Base-by-base conservation (phyloP, 2,888 invertebrate genomes). In the Drosophila kambysellisi region DNA sequence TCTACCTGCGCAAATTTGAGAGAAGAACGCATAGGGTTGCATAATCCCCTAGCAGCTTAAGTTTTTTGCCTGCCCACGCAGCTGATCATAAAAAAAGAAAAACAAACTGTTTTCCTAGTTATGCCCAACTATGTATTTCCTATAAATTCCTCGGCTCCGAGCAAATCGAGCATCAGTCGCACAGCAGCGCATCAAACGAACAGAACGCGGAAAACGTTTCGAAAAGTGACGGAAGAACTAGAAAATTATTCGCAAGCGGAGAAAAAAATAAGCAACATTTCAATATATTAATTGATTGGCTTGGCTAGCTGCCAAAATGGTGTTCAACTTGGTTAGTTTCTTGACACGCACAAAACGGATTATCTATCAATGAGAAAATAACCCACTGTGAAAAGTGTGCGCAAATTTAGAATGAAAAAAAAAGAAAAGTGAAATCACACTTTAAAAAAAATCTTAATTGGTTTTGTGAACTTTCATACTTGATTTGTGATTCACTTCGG, bases 11-110 rank as follows among this genome's bases (percentile, higher is more conserved):
- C 50, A 70, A 50, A 58, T 65, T 70, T 46, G 15, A 46, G 46
- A 66, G 68, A 76, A 70, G 56, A 63, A 75, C 70, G 73, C 82
- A 82, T 80, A 89, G 87, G 87, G 88, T 91, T 91, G 87, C 91
- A 91, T 91, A 91, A 91, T 88, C 68, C 80, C 71, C 70, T 78
- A 69, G 52, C 70, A 77, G 88, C 75, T 79, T 88, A 70, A 78
- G 87, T 88, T 90, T 87, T 87, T 86, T 86, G 83, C 76, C 76
- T 70, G 71, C 63, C 66, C 70, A 61, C 70, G 70, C 71, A 63
- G 63, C 33, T 52, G 86, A 86, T 88, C 88, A 74, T 87, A 86
- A 87, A 87, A 89, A 76, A 72, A 52, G 8, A n/a, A 35, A 57
- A 48, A 48, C 46, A 59, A 39, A 35, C 15, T 25, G 37, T 56